Evolutionary conservation across 2,113 vertebrate species (phyloP).

Genomic region (Calonectris borealis): DNA sequence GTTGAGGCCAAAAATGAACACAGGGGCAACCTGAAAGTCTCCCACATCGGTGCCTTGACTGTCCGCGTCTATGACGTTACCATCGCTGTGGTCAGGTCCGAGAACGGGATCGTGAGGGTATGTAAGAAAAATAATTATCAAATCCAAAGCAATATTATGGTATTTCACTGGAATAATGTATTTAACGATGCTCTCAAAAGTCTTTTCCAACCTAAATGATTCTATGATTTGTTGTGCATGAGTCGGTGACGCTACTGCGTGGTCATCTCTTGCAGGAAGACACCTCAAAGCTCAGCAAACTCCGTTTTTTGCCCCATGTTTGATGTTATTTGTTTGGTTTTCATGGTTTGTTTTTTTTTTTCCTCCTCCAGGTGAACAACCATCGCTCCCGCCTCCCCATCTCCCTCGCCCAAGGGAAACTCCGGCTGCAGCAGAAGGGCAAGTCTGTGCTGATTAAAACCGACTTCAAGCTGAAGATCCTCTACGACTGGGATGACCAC

Average conservation of each 20-base stretch:
- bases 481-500: constrained; percentile 74
- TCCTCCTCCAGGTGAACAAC: constrained; percentile 67
- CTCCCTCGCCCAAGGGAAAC: constrained; percentile 40
- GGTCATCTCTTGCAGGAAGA: neutral
- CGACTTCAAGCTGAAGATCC: constrained; percentile 66
- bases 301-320: neutral
- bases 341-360: accelerated
- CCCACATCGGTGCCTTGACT: neutral
- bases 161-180: accelerated
- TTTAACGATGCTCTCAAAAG: neutral
- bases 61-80: accelerated
- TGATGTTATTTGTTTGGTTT: neutral
- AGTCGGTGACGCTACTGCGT: accelerated
- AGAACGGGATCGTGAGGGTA: constrained; percentile 45
- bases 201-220: neutral
- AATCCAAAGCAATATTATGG: neutral
- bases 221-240: too few species aligned
- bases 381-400: constrained; percentile 69
- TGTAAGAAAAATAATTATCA: neutral
- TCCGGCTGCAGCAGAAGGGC: constrained; percentile 66
- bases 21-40: neutral
- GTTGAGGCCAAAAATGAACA: neutral
- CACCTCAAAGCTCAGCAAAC: neutral
- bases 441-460: constrained; percentile 53
- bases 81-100: neutral